Evolutionary conservation across 2,797 vertebrate genomes (phyloP), one percentile per base, ranked within the genome.

Genomic region (Betta splendens): DNA sequence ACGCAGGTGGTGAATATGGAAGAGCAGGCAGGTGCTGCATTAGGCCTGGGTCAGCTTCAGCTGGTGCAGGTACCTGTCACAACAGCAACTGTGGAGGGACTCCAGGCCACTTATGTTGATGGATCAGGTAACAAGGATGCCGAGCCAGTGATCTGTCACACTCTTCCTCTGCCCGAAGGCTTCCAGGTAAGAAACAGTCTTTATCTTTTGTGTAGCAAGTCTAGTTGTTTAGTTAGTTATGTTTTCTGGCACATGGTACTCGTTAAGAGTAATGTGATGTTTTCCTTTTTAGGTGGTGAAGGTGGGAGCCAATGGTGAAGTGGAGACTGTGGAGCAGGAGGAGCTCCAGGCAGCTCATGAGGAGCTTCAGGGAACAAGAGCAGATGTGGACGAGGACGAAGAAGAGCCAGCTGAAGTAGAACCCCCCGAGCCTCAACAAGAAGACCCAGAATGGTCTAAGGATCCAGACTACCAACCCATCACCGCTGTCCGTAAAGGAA

Each of bases 141-240:
- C 15, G 96, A 98, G 76, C 96, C 96, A 0, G 94, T 99, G 87
- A 98, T 99, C 70, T 99, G 98, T 87, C 98, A 99, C 85, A 98
- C 97, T 0, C 92, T 99, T 59, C 98, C 96, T 48, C 87, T 99
- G 58, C 98, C 98, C 1, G 97, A 98, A 84, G 97, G 97, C 36
- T 98, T 98, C 85, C 96, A 98, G 90, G 92, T 93, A 58, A 52
- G 77, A 39, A 53, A 35, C 2, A 0, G 16, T 31, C 40, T 7
- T 11, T 1, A 2, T 0, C n/a, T 36, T 5, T 21, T 29, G 2
- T 7, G 12, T 15, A 22, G 22, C 2, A 25, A 33, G 7, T 11
- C 5, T 2, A 0, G 10, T 7, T 4, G 6, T 5, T 17, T 57
- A 2, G 4, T 12, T 18, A 17, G 7, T 29, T 16, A 1, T 16